phyloP scores from a whole-genome alignment of 2,888 invertebrate genomes.

The Idaea dimidiata region DNA sequence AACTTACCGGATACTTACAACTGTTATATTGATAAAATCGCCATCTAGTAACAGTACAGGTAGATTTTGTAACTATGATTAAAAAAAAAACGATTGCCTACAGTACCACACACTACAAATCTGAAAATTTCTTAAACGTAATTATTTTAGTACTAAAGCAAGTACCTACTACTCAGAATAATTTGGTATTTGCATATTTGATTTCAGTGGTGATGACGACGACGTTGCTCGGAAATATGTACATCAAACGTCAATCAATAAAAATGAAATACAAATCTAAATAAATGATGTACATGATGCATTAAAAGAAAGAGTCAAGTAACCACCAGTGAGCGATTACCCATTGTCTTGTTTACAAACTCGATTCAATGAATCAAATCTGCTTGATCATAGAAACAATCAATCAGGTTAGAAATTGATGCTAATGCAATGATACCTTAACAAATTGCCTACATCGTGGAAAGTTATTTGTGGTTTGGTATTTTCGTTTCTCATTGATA shows the following conservation, averaged over 20 bases:
- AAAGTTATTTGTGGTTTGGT: constrained; percentile 9
- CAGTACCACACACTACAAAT: no score
- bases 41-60: no score
- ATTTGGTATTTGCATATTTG: no score
- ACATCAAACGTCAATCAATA: not conserved
- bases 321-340: constrained; percentile 16
- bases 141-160: no score
- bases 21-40: no score
- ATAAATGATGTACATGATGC: not conserved
- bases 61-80: no score
- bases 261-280: not conserved
- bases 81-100: no score
- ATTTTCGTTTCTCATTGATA: not conserved
- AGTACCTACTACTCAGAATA: no score
- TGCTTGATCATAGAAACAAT: constrained; percentile 19
- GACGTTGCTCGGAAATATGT: no score
- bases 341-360: constrained; percentile 23
- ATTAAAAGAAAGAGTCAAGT: not conserved
- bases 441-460: constrained; percentile 20
- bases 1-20: no score
- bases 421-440: constrained; percentile 21
- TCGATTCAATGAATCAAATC: constrained; percentile 20
- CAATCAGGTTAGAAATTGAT: constrained; percentile 15
- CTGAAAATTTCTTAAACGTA: no score
- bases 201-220: no score